phyloP scores from a whole-genome alignment of 2,797 vertebrate species.

The Microctenopoma stevenorrisi region DNA sequence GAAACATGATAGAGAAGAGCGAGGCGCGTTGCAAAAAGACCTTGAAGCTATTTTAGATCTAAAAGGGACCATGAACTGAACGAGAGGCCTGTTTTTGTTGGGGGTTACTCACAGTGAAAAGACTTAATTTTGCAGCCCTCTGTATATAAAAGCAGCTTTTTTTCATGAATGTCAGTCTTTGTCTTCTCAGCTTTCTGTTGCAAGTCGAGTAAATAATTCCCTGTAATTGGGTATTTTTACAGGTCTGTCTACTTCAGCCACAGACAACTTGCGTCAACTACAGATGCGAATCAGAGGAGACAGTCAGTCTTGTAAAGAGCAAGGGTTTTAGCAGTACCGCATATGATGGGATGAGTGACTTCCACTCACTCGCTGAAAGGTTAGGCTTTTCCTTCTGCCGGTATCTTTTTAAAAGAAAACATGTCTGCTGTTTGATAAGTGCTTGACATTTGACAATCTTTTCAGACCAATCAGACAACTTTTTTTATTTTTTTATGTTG shows the following conservation, averaged over 20 bases:
- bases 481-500: conserved; percentile 48
- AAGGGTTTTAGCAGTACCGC: conserved; percentile 44
- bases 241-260: conserved; percentile 42
- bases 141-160: not conserved
- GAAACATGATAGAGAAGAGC: conserved; percentile 42
- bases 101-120: conserved; percentile 14
- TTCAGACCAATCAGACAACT: conserved; percentile 82
- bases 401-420: conserved; percentile 79
- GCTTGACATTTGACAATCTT: conserved; percentile 87
- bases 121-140: conserved; percentile 23
- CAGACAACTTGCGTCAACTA: conserved; percentile 52
- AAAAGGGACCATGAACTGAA: conserved; percentile 24
- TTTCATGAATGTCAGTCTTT: not conserved
- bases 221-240: conserved; percentile 44
- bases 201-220: conserved; percentile 43
- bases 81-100: conserved; percentile 13
- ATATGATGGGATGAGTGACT: conserved; percentile 77
- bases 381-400: conserved; percentile 71
- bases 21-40: conserved; percentile 20
- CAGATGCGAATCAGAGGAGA: conserved; percentile 67
- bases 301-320: conserved; percentile 62
- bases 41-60: conserved; percentile 38
- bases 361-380: conserved; percentile 75
- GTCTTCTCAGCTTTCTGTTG: conserved; percentile 15
- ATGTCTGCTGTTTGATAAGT: conserved; percentile 81